A percentile compares a stretch with the other conserved stretches of the same genome.
Evolutionary conservation across 2,113 vertebrate genomes (phyloP).

Genomic region (Bostrychus sinensis): DNA sequence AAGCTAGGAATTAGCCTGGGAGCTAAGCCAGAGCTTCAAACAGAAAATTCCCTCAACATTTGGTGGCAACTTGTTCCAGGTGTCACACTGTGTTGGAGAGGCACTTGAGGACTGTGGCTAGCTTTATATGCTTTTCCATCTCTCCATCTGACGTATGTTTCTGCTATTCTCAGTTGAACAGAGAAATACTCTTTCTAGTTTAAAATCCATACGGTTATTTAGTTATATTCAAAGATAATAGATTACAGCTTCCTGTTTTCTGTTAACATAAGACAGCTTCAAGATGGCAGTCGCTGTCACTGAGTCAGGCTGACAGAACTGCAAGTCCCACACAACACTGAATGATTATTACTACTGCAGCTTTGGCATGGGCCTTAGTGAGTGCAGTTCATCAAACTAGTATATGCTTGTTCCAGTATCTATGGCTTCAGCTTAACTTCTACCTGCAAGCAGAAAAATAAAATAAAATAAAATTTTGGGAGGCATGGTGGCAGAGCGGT

Average conservation of each 20-base stretch:
- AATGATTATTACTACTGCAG: conserved; percentile 11
- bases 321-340: conserved; percentile 1
- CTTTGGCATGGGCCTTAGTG: background rate
- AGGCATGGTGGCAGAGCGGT: too few species aligned
- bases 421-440: too few species aligned
- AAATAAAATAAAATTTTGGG: too few species aligned
- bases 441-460: too few species aligned
- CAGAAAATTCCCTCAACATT: conserved; percentile 18
- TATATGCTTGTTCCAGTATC: too few species aligned
- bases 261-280: background rate
- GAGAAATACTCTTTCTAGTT: background rate
- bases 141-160: background rate
- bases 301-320: background rate
- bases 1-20: conserved; percentile 20
- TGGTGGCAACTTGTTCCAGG: conserved; percentile 30
- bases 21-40: conserved; percentile 19
- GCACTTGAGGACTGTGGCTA: background rate
- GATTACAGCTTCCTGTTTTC: background rate
- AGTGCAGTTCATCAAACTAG: background rate
- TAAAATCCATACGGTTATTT: background rate
- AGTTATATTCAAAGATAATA: background rate
- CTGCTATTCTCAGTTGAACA: background rate
- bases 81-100: background rate
- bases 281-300: background rate
- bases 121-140: conserved; percentile 4